These are phyloP conservation scores for Halesus radiatus DNA, from an alignment of 1,140 invertebrate genomes.

Conservation along the genomic window DNA sequence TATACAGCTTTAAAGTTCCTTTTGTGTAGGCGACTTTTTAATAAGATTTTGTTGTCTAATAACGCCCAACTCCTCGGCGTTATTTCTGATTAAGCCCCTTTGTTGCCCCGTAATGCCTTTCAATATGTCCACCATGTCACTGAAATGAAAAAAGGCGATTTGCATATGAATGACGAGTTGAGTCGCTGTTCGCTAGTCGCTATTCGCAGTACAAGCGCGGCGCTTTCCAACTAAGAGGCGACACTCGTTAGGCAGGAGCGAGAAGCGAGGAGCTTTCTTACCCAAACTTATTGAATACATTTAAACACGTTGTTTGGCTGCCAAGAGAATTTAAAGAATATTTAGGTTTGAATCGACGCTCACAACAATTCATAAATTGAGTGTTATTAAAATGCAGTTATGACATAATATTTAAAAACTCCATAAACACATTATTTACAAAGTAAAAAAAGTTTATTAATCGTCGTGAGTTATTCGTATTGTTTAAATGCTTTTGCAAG, in stretches of 20 bases:
- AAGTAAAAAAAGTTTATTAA: too few relatives aligned
- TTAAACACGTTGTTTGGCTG: too few relatives aligned
- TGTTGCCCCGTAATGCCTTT: conserved; percentile 29
- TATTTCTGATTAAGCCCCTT: conserved; percentile 38
- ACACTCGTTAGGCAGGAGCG: conserved; percentile 2
- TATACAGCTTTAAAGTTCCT: not conserved
- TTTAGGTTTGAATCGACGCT: too few relatives aligned
- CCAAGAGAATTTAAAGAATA: too few relatives aligned
- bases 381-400: too few relatives aligned
- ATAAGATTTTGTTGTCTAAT: conserved; percentile 40
- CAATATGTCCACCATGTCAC: conserved; percentile 35
- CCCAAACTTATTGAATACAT: conserved; percentile 1
- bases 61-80: not conserved
- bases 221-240: conserved; percentile 21
- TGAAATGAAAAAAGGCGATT: conserved; percentile 39
- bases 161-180: conserved; percentile 32
- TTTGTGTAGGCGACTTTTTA: conserved; percentile 29
- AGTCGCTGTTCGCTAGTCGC: not conserved
- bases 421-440: too few relatives aligned
- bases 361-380: too few relatives aligned
- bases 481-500: too few relatives aligned
- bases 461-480: too few relatives aligned
- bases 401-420: too few relatives aligned
- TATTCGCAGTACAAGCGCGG: conserved; percentile 19
- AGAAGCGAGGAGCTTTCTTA: not conserved